These are phyloP conservation scores for Clamator glandarius DNA, from an alignment of 2,797 vertebrate genomes.

Conservation along the genomic window DNA sequence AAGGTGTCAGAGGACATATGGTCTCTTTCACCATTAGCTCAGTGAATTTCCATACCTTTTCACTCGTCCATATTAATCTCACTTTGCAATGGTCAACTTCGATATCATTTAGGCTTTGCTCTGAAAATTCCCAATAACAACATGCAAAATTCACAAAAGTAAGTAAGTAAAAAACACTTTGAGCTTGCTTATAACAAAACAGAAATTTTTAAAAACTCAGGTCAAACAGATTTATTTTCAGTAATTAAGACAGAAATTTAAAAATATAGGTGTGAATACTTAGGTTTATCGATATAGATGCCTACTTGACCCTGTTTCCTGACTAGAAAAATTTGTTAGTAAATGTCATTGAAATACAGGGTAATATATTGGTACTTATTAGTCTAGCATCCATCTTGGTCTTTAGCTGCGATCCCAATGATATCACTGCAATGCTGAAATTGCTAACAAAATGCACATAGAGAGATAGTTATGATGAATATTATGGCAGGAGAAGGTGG, in stretches of 20 bases:
- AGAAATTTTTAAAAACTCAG: not conserved
- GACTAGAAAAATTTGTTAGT: not conserved
- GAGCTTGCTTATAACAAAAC: not conserved
- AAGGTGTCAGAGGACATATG: conserved; percentile 45
- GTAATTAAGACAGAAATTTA: not conserved
- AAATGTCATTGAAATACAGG: not conserved
- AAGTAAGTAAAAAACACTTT: not conserved
- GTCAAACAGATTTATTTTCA: not conserved
- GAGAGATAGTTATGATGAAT: not conserved
- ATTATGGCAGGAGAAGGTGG: not conserved
- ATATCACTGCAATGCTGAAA: not conserved
- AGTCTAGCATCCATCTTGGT: not conserved
- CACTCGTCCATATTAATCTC: not conserved
- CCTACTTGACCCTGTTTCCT: not conserved
- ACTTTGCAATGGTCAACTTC: not conserved
- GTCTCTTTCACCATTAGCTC: conserved; percentile 59
- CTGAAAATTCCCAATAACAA: not conserved
- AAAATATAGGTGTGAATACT: not conserved
- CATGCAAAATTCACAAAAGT: not conserved
- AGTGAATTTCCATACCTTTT: conserved; percentile 57
- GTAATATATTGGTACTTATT: not conserved
- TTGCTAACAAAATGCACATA: not conserved
- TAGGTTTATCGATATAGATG: not conserved
- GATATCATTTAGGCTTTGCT: not conserved
- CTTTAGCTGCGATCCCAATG: not conserved